Percentiles rank a stretch among this genome's conserved stretches.
These are phyloP conservation scores for Malaclemys terrapin DNA, from an alignment of 2,113 vertebrate genomes.

Conservation along the genomic window DNA sequence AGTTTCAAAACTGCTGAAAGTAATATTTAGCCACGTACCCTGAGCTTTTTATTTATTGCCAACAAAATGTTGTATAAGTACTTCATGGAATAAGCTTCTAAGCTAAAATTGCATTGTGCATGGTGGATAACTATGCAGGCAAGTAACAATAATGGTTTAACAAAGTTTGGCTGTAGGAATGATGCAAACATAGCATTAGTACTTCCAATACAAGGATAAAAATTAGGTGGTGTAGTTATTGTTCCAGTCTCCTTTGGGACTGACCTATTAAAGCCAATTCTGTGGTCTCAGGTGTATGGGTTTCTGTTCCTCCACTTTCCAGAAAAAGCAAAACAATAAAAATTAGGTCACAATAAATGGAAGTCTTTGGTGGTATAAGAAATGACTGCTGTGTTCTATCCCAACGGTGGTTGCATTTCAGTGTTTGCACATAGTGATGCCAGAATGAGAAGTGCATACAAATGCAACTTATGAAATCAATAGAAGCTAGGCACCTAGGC, in stretches of 20 bases:
- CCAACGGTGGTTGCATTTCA: background rate
- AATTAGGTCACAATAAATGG: conserved; percentile 8
- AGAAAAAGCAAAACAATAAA: background rate
- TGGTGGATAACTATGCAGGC: background rate
- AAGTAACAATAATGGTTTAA: background rate
- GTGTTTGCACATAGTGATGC: too few relatives aligned
- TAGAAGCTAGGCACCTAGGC: background rate
- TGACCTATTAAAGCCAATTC: background rate
- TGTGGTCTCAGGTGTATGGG: background rate
- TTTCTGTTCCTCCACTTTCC: conserved; percentile 4
- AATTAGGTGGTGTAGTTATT: background rate
- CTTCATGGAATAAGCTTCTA: background rate
- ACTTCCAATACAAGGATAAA: background rate
- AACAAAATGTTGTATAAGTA: background rate
- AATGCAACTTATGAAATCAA: background rate
- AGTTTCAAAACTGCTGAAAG: background rate
- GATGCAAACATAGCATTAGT: background rate
- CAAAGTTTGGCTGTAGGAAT: background rate
- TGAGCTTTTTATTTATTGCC: background rate
- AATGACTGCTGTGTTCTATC: background rate
- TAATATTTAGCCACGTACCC: background rate
- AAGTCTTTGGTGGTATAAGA: background rate
- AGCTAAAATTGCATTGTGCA: background rate
- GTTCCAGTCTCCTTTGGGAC: background rate
- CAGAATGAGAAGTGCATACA: background rate